Evolutionary conservation across 2,888 invertebrate genomes (phyloP).

Genomic region (Byasa hedistus): DNA sequence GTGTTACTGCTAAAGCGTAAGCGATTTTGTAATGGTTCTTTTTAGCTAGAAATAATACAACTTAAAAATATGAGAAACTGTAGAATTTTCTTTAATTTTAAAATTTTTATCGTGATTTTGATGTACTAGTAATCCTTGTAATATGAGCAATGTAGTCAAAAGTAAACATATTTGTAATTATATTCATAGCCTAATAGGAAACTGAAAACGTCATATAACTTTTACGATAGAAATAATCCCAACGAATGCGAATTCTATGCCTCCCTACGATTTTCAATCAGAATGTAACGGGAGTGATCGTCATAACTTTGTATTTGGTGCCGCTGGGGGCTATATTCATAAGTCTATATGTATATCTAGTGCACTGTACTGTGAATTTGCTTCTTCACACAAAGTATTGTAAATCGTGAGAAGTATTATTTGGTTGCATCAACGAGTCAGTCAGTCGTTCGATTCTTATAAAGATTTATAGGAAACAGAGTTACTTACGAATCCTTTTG

Average conservation of each 20-base stretch:
- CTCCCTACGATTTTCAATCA: background rate
- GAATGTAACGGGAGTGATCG: background rate
- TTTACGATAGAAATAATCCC: slow-evolving; percentile 3
- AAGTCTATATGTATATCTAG: background rate
- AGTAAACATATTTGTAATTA: background rate
- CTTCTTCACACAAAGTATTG: background rate
- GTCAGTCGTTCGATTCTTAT: no score
- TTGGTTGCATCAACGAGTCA: no score
- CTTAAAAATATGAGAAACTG: no score
- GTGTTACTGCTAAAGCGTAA: no score
- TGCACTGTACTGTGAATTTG: background rate
- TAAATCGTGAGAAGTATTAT: background rate
- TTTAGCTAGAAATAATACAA: no score
- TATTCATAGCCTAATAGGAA: background rate
- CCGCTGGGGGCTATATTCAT: background rate
- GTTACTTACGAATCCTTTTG: no score
- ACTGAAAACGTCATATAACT: background rate
- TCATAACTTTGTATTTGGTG: slow-evolving; percentile 1
- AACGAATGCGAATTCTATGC: slow-evolving; percentile 4
- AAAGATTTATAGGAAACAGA: no score
- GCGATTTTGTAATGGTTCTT: no score
- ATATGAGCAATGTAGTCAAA: background rate
- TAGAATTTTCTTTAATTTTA: no score
- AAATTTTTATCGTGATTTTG: background rate
- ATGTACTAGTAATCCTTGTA: background rate